phyloP scores from a whole-genome alignment of 2,888 invertebrate genomes.

The Pelosia muscerda region DNA sequence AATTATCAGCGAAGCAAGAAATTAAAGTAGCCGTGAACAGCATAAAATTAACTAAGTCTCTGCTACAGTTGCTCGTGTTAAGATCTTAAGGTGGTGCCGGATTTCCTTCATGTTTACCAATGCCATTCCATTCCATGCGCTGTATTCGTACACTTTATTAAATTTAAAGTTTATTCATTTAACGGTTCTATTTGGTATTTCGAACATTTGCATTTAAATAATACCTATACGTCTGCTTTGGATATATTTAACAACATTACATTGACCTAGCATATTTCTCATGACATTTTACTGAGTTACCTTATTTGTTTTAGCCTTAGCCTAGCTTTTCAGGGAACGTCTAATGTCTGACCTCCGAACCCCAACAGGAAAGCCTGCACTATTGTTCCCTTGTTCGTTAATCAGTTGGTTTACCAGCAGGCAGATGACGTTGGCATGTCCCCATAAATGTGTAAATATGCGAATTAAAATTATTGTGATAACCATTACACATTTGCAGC shows the following conservation, averaged over 20 bases:
- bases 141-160: conserved; percentile 71
- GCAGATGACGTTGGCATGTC: background rate
- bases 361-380: too few relatives aligned
- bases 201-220: too few relatives aligned
- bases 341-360: too few relatives aligned
- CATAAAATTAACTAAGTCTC: conserved; percentile 82
- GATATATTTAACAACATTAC: background rate
- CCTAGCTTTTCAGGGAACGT: too few relatives aligned
- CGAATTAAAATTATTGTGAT: background rate
- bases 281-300: too few relatives aligned
- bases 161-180: conserved; percentile 63
- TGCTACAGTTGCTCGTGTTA: conserved; percentile 51
- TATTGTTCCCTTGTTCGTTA: too few relatives aligned
- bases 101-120: conserved; percentile 55
- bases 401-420: too few relatives aligned
- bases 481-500: background rate
- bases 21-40: conserved; percentile 84
- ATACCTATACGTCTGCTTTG: too few relatives aligned
- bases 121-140: conserved; percentile 60
- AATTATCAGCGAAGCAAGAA: conserved; percentile 81
- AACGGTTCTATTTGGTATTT: conserved; percentile 36
- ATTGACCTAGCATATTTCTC: too few relatives aligned
- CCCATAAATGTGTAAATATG: background rate
- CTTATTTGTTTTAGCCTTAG: too few relatives aligned
- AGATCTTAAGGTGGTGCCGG: conserved; percentile 68